phyloP scores from a whole-genome alignment of 2,797 vertebrate genomes.

The Acridotheres tristis region DNA sequence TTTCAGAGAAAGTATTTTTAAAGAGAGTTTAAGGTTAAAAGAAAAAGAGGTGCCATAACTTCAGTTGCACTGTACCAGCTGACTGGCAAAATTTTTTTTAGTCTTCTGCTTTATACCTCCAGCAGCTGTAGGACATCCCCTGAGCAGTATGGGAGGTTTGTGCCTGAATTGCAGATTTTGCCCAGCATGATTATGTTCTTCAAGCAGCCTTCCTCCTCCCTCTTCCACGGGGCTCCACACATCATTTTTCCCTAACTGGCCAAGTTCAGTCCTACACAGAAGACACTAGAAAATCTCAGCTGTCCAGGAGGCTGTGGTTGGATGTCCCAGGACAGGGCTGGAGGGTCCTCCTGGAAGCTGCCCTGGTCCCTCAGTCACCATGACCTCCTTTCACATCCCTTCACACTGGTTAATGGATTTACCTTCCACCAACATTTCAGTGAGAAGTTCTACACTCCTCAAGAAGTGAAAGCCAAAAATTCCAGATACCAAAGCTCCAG shows the following conservation, averaged over 20 bases:
- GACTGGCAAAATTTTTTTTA: neutral
- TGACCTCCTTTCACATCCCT: neutral
- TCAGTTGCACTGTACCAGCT: neutral
- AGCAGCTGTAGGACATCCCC: neutral
- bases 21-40: neutral
- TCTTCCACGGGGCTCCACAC: neutral
- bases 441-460: neutral
- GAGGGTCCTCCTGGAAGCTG: neutral
- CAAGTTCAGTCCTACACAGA: neutral
- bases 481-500: neutral
- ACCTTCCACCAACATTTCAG: neutral
- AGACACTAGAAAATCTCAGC: neutral
- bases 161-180: neutral
- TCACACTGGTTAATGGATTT: neutral
- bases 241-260: neutral
- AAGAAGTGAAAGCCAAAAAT: neutral
- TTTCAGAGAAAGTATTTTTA: neutral
- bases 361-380: neutral
- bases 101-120: neutral
- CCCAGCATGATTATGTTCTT: neutral
- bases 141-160: neutral
- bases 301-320: neutral
- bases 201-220: neutral
- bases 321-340: neutral
- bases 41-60: neutral